Evolutionary conservation across 2,888 invertebrate genomes (phyloP), one percentile per base, ranked within the genome.

Genomic region (Meteorus cinctellus): DNA sequence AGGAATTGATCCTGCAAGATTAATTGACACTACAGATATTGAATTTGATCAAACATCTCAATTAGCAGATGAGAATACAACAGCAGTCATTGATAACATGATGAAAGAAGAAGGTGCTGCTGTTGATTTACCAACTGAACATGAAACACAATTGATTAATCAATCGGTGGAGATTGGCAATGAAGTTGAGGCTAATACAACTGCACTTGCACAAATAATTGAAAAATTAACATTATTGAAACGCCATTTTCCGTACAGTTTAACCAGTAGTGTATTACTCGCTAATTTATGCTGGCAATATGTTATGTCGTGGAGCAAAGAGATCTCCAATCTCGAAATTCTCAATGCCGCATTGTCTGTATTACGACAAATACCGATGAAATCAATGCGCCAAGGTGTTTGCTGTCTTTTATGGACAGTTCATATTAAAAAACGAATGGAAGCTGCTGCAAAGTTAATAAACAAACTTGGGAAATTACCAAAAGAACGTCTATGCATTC

Each of bases 251-350:
- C 98, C 98, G 0, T 94, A 96, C 81, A 97, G 97, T 88, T 91
- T 97, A 72, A 93, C 94, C 74, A 92, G 95, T 0, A 94, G 95
- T 84, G 93, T 95, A 55, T 90, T 98, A 59, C 91, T 97, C 68
- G 93, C 95, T 16, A 96, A 97, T 87, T 94, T 97, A 92, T 94
- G 95, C 81, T 98, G 98, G 98, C 97, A 98, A 88, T 97, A 96
- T 87, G 94, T 96, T 72, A 92, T 95, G 81, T 92, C 93, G 71
- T 98, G 98, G 97, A 95, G 96, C 86, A 96, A 95, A 88, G 93
- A 95, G 81, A 92, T 94, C 78, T 91, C 93, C 63, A 91, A 92
- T 79, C 90, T 95, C 5, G 91, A 92, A 16, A 91, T 93, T 82
- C 91, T 98, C 45, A 92, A 93, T 80, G 93, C 94, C n/a, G 94